Conservation (phyloP, 2,888 invertebrate species). For the Diaperis boleti region DNA sequence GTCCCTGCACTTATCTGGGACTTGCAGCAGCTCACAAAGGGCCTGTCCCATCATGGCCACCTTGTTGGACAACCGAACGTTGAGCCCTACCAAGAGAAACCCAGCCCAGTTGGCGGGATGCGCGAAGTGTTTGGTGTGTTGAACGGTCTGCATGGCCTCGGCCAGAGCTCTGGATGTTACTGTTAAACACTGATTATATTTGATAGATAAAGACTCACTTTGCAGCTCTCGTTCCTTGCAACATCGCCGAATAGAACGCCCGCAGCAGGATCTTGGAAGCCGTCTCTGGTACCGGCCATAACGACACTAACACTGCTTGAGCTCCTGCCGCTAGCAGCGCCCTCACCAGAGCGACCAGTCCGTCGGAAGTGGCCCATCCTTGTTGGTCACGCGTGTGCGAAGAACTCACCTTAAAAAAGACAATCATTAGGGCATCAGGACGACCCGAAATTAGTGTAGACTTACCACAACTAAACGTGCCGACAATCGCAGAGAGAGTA, state of each 20-base stretch:
- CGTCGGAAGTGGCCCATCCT: constrained; percentile 77
- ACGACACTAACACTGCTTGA: constrained; percentile 90
- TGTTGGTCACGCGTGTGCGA: constrained; percentile 71
- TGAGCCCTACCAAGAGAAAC: constrained; percentile 87
- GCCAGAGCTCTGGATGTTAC: constrained; percentile 87
- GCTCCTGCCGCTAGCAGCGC: constrained; percentile 90
- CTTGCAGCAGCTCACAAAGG: constrained; percentile 86
- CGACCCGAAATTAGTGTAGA: too few relatives aligned
- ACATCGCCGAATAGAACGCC: constrained; percentile 89
- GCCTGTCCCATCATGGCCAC: constrained; percentile 93
- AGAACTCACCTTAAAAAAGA: constrained; percentile 60
- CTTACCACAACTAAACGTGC: constrained; percentile 82
- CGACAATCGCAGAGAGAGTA: constrained; percentile 83
- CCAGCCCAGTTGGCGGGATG: constrained; percentile 98
- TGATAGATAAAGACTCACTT: constrained; percentile 68
- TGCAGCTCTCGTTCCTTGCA: constrained; percentile 85
- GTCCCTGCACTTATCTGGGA: constrained; percentile 92
- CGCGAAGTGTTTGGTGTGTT: constrained; percentile 93
- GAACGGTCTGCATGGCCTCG: constrained; percentile 95
- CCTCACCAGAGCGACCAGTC: constrained; percentile 79
- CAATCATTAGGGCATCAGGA: too few relatives aligned
- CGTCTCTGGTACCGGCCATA: constrained; percentile 96
- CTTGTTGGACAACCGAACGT: constrained; percentile 93
- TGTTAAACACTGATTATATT: too few relatives aligned
- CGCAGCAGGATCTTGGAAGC: constrained; percentile 91